These are phyloP conservation scores for Caenorhabditis auriculariae DNA, from an alignment of 2,888 invertebrate genomes.

Conservation along the genomic window DNA sequence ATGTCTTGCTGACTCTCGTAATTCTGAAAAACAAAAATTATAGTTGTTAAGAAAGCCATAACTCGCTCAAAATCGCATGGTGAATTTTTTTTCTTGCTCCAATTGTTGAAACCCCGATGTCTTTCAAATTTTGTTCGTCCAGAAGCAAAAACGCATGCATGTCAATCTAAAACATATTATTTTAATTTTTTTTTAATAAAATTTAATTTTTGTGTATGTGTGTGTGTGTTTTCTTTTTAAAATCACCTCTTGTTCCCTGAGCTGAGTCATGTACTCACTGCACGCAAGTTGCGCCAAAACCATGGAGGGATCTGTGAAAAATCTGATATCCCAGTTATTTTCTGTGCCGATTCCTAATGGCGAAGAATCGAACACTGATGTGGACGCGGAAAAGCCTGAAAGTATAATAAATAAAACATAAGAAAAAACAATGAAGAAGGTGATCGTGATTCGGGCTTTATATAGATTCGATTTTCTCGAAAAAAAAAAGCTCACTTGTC, in stretches of 20 bases:
- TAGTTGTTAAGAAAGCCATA: slow-evolving; percentile 1
- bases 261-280: slow-evolving; percentile 54
- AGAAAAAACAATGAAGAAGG: no score
- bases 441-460: neutral
- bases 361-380: slow-evolving; percentile 42
- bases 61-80: slow-evolving; percentile 58
- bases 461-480: neutral
- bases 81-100: slow-evolving; percentile 61
- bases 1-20: slow-evolving; percentile 53
- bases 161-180: slow-evolving; percentile 51
- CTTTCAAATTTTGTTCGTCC: slow-evolving; percentile 58
- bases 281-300: slow-evolving; percentile 59
- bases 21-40: slow-evolving; percentile 33
- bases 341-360: slow-evolving; percentile 33
- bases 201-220: neutral
- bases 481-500: slow-evolving; percentile 5
- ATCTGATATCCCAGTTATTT: slow-evolving; percentile 53
- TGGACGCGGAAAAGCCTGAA: slow-evolving; percentile 42
- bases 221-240: neutral
- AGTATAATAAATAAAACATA: no score
- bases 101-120: slow-evolving; percentile 60
- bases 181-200: neutral
- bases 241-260: slow-evolving; percentile 59
- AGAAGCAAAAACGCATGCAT: slow-evolving; percentile 60
- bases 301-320: slow-evolving; percentile 54